Base-by-base conservation (phyloP, 1,140 invertebrate species). In the Littorina saxatilis region DNA sequence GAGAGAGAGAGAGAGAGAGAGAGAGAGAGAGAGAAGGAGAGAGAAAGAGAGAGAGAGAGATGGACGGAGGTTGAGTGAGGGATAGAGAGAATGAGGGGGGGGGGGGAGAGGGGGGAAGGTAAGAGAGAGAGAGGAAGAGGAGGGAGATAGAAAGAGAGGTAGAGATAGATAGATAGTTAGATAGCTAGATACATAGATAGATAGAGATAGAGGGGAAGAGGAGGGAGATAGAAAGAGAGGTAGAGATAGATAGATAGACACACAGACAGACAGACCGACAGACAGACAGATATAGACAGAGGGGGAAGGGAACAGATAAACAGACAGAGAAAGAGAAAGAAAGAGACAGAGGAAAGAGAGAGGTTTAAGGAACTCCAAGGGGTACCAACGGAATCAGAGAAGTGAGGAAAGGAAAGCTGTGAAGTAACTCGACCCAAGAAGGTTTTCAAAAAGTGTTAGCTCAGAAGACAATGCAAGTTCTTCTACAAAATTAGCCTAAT, bases 1-100 rank as follows among this genome's bases (percentile, higher is more conserved):
- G 43, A 47, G 43, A 47, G 43, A 80, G 63, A 70, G 63, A 75
- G 61, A 79, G 55, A 79, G 52, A 50, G 74, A 29, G 68, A 3
- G 29, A 39, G 35, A 50, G 58, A 43, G n/a, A 20, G 47, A 50
- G 47, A 50, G 47, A 50, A 20, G 47, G 47, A 50, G 47, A 50
- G 47, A 50, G 47, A 50, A 20, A 50, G 47, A 50, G 47, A 50
- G 47, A 50, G 47, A 50, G 47, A 50, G 47, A 50, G 47, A 50
- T 9, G 20, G 47, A 50, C 9, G 20, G 47, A 50, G n/a, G 29
- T 15, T 9, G 37, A 55, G n/a, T 29, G 63, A 68, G 63, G 15
- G 27, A 68, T 11, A 23, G 43, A 37, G 43, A 20, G 43, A 32
- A 32, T 7, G 70, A 47, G 43, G 35, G 70, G 20, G 70, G 35